phyloP scores from a whole-genome alignment of 2,888 invertebrate species.

The Anthrax anthrax region DNA sequence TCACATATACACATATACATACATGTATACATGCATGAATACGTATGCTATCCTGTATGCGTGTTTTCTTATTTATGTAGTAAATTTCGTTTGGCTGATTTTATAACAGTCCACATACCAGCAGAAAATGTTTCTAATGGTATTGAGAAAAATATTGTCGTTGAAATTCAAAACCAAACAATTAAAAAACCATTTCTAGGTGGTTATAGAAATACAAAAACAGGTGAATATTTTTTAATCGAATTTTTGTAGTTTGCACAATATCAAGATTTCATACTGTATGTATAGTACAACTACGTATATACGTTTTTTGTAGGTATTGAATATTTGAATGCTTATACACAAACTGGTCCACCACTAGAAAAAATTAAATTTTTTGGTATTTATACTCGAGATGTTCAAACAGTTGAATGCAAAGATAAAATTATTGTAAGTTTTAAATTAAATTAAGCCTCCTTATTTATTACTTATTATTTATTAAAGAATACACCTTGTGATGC shows the following conservation, averaged over 20 bases:
- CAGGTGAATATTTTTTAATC: slow-evolving; percentile 39
- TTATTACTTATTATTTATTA: background rate
- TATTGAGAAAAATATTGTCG: slow-evolving; percentile 36
- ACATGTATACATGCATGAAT: too few species aligned
- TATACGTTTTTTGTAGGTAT: slow-evolving; percentile 28
- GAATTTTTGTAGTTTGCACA: background rate
- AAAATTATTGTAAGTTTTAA: slow-evolving; percentile 17
- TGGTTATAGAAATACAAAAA: slow-evolving; percentile 60
- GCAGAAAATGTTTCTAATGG: slow-evolving; percentile 31
- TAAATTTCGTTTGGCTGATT: slow-evolving; percentile 37
- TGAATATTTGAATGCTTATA: slow-evolving; percentile 66
- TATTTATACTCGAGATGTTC: slow-evolving; percentile 41
- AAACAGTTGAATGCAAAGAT: slow-evolving; percentile 42
- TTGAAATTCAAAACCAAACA: slow-evolving; percentile 42
- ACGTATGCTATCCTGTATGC: background rate
- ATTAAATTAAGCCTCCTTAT: background rate
- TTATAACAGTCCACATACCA: slow-evolving; percentile 39
- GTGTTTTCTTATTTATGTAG: slow-evolving; percentile 15
- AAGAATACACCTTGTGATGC: slow-evolving; percentile 29
- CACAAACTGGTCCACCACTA: slow-evolving; percentile 50
- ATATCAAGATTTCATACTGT: background rate
- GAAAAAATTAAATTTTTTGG: slow-evolving; percentile 22
- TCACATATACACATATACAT: background rate
- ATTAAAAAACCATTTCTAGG: slow-evolving; percentile 66
- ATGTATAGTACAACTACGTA: background rate